Conservation (phyloP, 2,113 vertebrate genomes). For the Petromus typicus region DNA sequence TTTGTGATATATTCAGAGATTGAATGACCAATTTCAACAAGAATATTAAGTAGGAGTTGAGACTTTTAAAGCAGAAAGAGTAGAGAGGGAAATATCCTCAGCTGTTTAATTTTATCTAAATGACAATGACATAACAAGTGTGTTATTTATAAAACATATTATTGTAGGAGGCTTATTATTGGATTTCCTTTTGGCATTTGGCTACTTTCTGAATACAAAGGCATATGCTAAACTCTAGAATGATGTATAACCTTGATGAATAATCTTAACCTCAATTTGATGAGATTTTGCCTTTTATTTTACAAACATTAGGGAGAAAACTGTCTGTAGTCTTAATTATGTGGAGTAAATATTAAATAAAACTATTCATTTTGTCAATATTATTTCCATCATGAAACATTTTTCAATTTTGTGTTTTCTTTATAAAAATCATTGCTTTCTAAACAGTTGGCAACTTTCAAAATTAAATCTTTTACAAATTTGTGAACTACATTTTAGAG, state of each 20-base stretch:
- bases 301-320: neutral
- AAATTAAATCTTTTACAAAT: neutral
- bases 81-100: neutral
- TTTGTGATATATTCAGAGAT: neutral
- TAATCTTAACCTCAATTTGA: neutral
- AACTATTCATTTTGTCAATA: neutral
- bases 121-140: neutral
- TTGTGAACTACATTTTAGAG: neutral
- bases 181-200: too few species aligned
- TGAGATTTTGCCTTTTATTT: conserved; percentile 10
- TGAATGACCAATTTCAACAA: neutral
- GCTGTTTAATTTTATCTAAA: neutral
- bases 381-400: conserved; percentile 50
- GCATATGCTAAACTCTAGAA: neutral
- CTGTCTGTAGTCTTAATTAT: neutral
- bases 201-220: neutral
- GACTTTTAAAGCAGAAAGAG: neutral
- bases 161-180: neutral
- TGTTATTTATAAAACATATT: neutral
- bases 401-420: neutral
- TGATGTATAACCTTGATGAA: neutral
- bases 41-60: neutral
- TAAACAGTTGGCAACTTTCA: neutral
- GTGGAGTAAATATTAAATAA: neutral
- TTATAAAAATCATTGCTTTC: conserved; percentile 32